A percentile compares a stretch with the other conserved stretches of the same genome.
Conservation (phyloP, 1,140 invertebrate genomes). For the Cydia pomonella region DNA sequence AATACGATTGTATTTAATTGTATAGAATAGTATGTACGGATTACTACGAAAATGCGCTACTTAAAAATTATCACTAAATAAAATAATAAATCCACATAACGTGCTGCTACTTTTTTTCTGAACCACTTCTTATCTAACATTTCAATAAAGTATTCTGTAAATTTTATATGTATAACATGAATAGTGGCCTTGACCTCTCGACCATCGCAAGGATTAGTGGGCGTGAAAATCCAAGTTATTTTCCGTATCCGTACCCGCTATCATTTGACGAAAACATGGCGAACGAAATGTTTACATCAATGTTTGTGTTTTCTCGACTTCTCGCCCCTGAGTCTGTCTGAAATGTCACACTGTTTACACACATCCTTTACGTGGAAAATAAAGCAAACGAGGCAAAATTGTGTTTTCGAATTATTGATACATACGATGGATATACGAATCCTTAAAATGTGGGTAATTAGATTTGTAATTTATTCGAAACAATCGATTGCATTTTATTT, state of each 20-base stretch:
- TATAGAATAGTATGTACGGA: too few species aligned
- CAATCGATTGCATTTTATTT: too few species aligned
- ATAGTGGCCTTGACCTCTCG: background rate
- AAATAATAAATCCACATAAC: too few species aligned
- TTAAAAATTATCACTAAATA: too few species aligned
- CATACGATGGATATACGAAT: background rate
- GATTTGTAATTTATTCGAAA: too few species aligned
- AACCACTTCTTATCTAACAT: too few species aligned
- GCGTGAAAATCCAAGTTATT: background rate
- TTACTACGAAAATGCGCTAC: too few species aligned
- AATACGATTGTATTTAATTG: too few species aligned
- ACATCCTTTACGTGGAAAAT: conserved; percentile 9
- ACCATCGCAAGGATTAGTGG: background rate
- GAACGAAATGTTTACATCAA: background rate
- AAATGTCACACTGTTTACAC: conserved; percentile 11
- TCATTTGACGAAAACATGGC: conserved; percentile 16
- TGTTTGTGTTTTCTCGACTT: conserved; percentile 21
- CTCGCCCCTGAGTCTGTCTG: background rate
- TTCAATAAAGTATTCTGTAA: background rate
- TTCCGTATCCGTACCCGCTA: background rate
- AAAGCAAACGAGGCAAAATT: conserved; percentile 9
- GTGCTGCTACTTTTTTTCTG: too few species aligned
- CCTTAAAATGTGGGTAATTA: background rate
- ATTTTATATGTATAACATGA: background rate
- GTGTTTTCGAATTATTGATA: background rate